Evolutionary conservation across 2,888 invertebrate genomes (phyloP), one percentile per base, ranked within the genome.

Genomic region (Ceraclea dissimilis): DNA sequence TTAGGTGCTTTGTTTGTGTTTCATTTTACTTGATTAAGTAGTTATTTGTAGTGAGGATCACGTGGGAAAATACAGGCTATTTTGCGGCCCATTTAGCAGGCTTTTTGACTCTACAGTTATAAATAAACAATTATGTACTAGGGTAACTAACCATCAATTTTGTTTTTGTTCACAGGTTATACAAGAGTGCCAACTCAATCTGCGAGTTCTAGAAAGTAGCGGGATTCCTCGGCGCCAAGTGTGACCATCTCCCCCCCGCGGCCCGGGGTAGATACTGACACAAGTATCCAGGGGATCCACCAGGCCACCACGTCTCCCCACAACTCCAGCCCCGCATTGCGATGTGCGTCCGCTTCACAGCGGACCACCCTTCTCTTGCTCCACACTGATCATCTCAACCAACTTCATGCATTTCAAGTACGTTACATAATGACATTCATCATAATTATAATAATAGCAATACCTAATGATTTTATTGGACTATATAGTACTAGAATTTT

Each of bases 361-460:
- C 60, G 58, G 55, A 55, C 57, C 56, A 52, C 56, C 33, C 56
- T 48, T 47, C 49, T 33, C 49, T 49, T 57, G 22, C 60, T 55
- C 43, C 58, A 53, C 57, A 34, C 49, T 55, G 57, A 58, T 55
- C 11, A 52, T 21, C 52, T 52, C 56, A 51, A 57, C 62, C 57
- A 52, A 57, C 62, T 62, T 62, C 60, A 62, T 62, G 62, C 60
- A 62, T 62, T 60, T 56, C 62, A 57, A 60, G 62, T 62, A 50
- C 58, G 60, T 53, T 16, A 26, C 26, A 26, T 26, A n/a, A n/a
- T n/a, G n/a, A n/a, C n/a, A n/a, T n/a, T n/a, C n/a, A n/a, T n/a
- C n/a, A n/a, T n/a, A n/a, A n/a, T n/a, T n/a, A n/a, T n/a, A n/a
- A n/a, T n/a, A n/a, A n/a, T n/a, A n/a, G n/a, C n/a, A n/a, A n/a